These are phyloP conservation scores for Eonycteris spelaea DNA, from an alignment of 2,113 vertebrate species.

Conservation along the genomic window DNA sequence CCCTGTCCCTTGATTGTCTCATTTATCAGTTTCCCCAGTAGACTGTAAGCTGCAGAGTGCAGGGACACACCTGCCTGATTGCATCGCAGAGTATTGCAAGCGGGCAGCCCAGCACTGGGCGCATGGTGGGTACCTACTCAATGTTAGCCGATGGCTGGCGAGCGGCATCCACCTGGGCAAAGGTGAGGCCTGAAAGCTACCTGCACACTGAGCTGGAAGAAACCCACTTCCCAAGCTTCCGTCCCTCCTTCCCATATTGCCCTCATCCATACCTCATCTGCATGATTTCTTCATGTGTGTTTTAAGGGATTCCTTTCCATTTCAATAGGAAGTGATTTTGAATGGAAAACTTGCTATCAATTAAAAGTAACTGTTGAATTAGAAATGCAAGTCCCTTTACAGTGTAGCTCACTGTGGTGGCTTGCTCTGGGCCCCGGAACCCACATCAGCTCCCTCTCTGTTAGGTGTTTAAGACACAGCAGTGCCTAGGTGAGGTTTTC, in stretches of 20 bases:
- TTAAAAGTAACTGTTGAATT: background rate
- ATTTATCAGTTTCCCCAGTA: accelerated
- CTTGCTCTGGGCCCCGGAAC: background rate
- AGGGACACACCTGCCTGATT: background rate
- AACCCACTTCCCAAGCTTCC: background rate
- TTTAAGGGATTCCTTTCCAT: background rate
- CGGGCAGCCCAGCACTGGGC: accelerated
- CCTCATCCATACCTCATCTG: accelerated
- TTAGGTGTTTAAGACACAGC: background rate
- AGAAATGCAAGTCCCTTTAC: background rate
- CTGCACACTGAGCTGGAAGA: background rate
- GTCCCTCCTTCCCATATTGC: accelerated
- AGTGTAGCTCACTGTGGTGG: background rate
- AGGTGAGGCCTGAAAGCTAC: background rate
- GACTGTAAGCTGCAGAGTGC: background rate
- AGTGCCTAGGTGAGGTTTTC: background rate
- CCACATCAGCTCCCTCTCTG: background rate
- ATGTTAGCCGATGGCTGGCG: background rate
- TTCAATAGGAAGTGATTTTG: background rate
- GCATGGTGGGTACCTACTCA: accelerated
- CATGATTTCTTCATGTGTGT: background rate
- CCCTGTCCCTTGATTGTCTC: background rate
- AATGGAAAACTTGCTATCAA: background rate
- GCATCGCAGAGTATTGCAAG: background rate
- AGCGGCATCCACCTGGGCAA: background rate